These are phyloP conservation scores for Ditula angustiorana DNA, from an alignment of 2,888 invertebrate genomes.

Conservation along the genomic window DNA sequence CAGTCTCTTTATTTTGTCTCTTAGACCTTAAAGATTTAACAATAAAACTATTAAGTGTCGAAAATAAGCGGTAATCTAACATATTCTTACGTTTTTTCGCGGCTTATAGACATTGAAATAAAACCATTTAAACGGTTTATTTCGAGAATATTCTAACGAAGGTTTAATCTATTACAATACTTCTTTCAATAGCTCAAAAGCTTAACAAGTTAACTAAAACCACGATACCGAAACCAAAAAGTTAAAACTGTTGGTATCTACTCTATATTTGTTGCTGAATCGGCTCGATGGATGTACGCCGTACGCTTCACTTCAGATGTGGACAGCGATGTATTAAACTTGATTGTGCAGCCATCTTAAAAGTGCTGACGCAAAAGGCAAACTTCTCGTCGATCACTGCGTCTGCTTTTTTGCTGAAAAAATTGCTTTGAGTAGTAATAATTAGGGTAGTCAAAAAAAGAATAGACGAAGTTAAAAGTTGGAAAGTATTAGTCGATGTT, in stretches of 20 bases:
- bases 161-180: too few species aligned
- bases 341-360: conserved; percentile 37
- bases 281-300: conserved; percentile 63
- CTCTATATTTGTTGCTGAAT: conserved; percentile 45
- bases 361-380: conserved; percentile 27
- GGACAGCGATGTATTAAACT: conserved; percentile 53
- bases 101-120: too few species aligned
- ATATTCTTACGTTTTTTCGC: too few species aligned
- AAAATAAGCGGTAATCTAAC: too few species aligned
- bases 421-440: neutral
- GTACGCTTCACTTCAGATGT: conserved; percentile 59
- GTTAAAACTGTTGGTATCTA: neutral
- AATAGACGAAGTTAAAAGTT: neutral
- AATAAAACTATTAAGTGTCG: too few species aligned
- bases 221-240: conserved; percentile 17
- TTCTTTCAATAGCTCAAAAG: too few species aligned
- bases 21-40: too few species aligned
- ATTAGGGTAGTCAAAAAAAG: conserved; percentile 4
- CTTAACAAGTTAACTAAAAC: too few species aligned
- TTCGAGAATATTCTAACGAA: too few species aligned
- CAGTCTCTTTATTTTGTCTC: too few species aligned
- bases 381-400: conserved; percentile 26
- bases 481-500: neutral
- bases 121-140: too few species aligned
- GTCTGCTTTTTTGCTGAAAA: conserved; percentile 34